Percentiles rank a stretch among this genome's conserved stretches.
These are phyloP conservation scores for Papilio demoleus DNA, from an alignment of 2,888 invertebrate species.

Conservation along the genomic window DNA sequence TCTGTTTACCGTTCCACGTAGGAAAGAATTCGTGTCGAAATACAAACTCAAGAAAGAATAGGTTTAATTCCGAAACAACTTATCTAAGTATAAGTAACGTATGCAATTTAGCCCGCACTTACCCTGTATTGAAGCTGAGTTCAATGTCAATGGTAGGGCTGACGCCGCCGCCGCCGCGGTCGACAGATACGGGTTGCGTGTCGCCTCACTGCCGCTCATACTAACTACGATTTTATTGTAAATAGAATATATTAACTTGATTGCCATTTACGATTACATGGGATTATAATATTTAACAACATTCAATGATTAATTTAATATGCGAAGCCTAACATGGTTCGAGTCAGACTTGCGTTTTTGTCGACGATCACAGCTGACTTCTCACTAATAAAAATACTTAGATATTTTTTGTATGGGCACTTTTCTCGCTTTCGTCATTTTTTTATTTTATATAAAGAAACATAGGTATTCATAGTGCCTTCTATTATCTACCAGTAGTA, in stretches of 20 bases:
- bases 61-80: too few relatives aligned
- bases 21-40: too few relatives aligned
- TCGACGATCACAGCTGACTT: not conserved
- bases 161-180: too few relatives aligned
- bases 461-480: too few relatives aligned
- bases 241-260: slow-evolving; percentile 36
- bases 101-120: too few relatives aligned
- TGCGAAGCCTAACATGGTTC: slow-evolving; percentile 6
- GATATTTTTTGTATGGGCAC: not conserved
- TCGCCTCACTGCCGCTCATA: slow-evolving; percentile 42
- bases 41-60: too few relatives aligned
- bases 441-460: not conserved
- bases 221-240: slow-evolving; percentile 52
- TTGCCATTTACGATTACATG: too few relatives aligned
- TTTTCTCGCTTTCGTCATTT: not conserved
- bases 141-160: slow-evolving; percentile 78
- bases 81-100: too few relatives aligned
- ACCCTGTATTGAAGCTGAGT: slow-evolving; percentile 59
- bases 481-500: too few relatives aligned
- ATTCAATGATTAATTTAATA: not conserved
- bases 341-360: slow-evolving; percentile 1
- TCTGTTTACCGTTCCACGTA: too few relatives aligned
- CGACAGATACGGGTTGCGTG: slow-evolving; percentile 64
- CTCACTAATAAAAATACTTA: not conserved
- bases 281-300: too few relatives aligned